Conservation (phyloP, 2,888 invertebrate genomes). For the Proisotoma minuta region DNA sequence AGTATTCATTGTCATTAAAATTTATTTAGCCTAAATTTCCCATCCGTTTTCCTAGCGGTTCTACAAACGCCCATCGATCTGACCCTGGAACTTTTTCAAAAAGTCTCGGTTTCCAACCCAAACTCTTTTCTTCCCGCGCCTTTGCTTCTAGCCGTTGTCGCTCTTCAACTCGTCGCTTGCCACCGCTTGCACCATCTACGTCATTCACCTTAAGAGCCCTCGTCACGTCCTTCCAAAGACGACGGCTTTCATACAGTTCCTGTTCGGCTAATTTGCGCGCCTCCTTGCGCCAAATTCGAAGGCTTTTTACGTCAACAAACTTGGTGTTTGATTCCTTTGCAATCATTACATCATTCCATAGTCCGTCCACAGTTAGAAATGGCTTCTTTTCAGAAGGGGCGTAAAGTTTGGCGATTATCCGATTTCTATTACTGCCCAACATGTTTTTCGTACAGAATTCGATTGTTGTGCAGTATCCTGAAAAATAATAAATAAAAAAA, state of each 20-base stretch:
- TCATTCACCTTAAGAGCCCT: constrained; percentile 81
- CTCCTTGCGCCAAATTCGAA: constrained; percentile 80
- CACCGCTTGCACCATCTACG: constrained; percentile 86
- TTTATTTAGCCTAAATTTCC: neutral
- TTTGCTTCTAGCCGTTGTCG: constrained; percentile 84
- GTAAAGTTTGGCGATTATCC: neutral
- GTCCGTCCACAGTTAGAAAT: constrained; percentile 81
- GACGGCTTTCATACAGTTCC: constrained; percentile 79
- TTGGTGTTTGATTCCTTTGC: constrained; percentile 73
- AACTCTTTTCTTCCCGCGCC: constrained; percentile 29
- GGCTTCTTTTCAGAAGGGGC: constrained; percentile 66
- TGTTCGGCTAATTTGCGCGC: constrained; percentile 82
- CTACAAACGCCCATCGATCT: constrained; percentile 46
- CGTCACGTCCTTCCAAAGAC: constrained; percentile 96
- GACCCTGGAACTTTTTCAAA: constrained; percentile 42
- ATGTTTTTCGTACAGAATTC: too few species aligned
- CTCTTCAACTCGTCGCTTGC: constrained; percentile 88
- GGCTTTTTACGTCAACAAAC: constrained; percentile 80
- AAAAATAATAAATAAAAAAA: too few species aligned
- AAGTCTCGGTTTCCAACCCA: constrained; percentile 43
- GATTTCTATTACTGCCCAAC: too few species aligned
- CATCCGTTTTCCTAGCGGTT: constrained; percentile 37
- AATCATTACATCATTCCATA: constrained; percentile 96
- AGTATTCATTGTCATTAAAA: too few species aligned
- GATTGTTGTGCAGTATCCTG: too few species aligned